Evolutionary conservation across 2,888 invertebrate genomes (phyloP), one percentile per base, ranked within the genome.

Genomic region (Drosophila gaucha): DNA sequence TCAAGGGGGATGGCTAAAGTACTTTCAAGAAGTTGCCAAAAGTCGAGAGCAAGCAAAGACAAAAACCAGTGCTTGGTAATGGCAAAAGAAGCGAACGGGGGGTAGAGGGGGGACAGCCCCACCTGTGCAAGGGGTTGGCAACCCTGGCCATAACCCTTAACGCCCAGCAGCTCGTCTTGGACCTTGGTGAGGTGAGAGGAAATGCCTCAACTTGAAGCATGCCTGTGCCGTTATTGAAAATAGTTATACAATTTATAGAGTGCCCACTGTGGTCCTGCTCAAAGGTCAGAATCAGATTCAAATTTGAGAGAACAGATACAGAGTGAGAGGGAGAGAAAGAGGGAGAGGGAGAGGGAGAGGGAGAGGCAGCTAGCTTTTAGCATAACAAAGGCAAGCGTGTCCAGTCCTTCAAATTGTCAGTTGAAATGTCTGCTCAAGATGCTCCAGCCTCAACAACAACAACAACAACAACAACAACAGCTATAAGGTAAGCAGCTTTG

Each of bases 161-260:
- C 38, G 41, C 35, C 26, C 52, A 38, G 18, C 55, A 50, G 58
- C 26, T 49, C 54, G 44, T 66, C 41, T 41, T 74, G 73, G 43
- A 14, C 31, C 6, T 10, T 30, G 9, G 9, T 10, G 28, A 22
- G 33, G 6, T 20, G 16, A 9, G n/a, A 16, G 68, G 20, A 33
- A 30, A 36, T 20, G 41, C 54, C 66, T 68, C 59, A 70, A 70
- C 63, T 54, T 52, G 51, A 47, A 66, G 75, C 57, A 67, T 68
- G 63, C 79, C 12, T 70, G 58, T 67, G 71, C 59, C 74, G 69
- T 85, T 85, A 85, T 85, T 88, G 89, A 85, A 85, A 87, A 88
- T 85, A 85, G 85, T 85, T 85, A 85, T 88, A 85, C 87, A 88
- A 87, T 85, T 85, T 82, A 85, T 79, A 75, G 70, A 71, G 78